Evolutionary conservation across 2,113 vertebrate species (phyloP).

Genomic region (Oriolus oriolus): DNA sequence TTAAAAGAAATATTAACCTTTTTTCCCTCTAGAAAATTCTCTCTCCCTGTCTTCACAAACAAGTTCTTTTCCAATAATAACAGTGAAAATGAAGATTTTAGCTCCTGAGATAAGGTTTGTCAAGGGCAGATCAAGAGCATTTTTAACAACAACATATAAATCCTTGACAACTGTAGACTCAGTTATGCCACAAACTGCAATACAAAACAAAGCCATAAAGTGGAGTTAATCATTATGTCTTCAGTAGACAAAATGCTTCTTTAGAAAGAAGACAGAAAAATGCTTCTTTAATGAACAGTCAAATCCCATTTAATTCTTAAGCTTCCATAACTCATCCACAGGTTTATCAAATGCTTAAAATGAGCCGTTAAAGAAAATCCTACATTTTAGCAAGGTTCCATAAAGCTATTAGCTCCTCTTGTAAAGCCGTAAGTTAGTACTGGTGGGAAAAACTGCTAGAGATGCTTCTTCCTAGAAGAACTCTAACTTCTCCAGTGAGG

Average conservation of each 20-base stretch:
- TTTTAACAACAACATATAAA: background rate
- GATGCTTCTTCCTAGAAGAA: background rate
- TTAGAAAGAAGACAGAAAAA: background rate
- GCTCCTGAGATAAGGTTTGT: background rate
- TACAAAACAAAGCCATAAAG: background rate
- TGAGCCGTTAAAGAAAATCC: background rate
- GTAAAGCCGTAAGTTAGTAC: background rate
- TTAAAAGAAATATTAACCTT: background rate
- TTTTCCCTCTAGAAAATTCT: background rate
- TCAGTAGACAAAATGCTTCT: background rate
- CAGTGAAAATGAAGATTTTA: background rate
- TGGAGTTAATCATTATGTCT: conserved; percentile 6
- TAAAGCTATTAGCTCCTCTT: background rate
- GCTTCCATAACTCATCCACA: conserved; percentile 5
- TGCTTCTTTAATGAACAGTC: background rate
- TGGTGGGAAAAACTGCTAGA: background rate
- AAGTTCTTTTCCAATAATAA: background rate
- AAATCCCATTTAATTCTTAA: conserved; percentile 54
- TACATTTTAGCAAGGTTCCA: background rate
- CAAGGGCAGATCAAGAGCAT: background rate
- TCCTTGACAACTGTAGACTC: background rate
- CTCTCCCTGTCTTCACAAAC: background rate
- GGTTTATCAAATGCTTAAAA: conserved; percentile 36
- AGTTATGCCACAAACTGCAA: background rate
- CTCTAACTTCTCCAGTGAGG: background rate